Evolutionary conservation across 2,888 invertebrate species (phyloP), one percentile per base, ranked within the genome.

Genomic region (Epsilonema sp.): DNA sequence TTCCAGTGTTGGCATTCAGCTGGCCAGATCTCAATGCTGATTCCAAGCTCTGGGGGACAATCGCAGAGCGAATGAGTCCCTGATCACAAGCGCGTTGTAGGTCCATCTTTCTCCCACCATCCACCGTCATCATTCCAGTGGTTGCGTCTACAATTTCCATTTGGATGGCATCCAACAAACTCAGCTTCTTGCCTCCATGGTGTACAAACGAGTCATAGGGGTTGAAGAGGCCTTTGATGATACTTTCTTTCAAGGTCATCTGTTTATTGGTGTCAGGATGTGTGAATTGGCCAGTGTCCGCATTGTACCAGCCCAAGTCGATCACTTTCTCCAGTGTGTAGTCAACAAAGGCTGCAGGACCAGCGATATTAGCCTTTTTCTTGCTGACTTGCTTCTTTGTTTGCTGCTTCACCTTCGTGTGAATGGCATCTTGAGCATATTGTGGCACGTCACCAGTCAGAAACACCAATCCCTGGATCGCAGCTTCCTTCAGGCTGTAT

Each of bases 191-290:
- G 26, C 74, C 75, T 2, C 73, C 73, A 56, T 75, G 73, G 37
- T 67, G 67, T 37, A 89, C 67, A 46, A 73, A 73, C 5, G 84
- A 80, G 48, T 78, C 68, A 22, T 48, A 48, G 1, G 83, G 79
- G 71, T 87, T 82, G 37, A 86, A 74, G 8, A 61, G 52, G 24
- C 58, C 61, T 47, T 58, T 59, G n/a, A 54, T 75, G 45, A 87
- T 80, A 23, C 86, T 86, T 72, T 86, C 82, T 54, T 77, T 74
- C 48, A 86, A 71, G 44, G 79, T 78, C 13, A 83, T 71, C 50
- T 72, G 72, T 51, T 72, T 71, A 26, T 74, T 75, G 1, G 76
- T 76, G 26, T 74, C 68, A 1, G 73, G 73, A 56, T 75, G 73
- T 37, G 67, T 67, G 37, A 89, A 67, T 47, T 73, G 73, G 5